These are phyloP conservation scores for Drosophila algonquin DNA, from an alignment of 2,888 invertebrate genomes.

Conservation along the genomic window DNA sequence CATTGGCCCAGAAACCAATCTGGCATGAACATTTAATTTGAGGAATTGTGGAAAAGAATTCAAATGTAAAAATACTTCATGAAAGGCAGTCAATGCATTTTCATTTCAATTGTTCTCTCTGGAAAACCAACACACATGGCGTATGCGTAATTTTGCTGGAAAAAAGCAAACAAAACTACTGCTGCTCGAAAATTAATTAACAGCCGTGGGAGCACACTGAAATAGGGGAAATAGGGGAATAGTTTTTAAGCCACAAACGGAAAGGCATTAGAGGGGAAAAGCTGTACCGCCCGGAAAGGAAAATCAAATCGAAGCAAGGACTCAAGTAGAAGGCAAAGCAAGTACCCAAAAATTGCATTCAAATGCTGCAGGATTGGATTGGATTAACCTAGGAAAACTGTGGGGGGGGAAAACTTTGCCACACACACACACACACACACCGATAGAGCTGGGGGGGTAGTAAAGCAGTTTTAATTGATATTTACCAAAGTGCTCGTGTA, in stretches of 20 bases:
- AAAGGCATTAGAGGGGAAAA: slow-evolving; percentile 10
- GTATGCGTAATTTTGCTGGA: slow-evolving; percentile 47
- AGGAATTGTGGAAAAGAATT: too few relatives aligned
- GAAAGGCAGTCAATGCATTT: slow-evolving; percentile 27
- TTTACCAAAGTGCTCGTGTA: slow-evolving; percentile 75
- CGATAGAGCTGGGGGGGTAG: slow-evolving; percentile 49
- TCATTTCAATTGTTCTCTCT: slow-evolving; percentile 11
- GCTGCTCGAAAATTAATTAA: slow-evolving; percentile 68
- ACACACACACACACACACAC: slow-evolving; percentile 16
- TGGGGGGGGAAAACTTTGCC: slow-evolving; percentile 17
- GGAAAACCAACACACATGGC: slow-evolving; percentile 14
- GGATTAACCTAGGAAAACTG: slow-evolving; percentile 36
- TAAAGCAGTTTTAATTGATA: slow-evolving; percentile 78
- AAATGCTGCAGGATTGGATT: slow-evolving; percentile 36
- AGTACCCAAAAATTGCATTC: slow-evolving; percentile 37
- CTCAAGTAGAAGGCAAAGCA: slow-evolving; percentile 38
- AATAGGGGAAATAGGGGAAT: slow-evolving; percentile 24
- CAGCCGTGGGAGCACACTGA: slow-evolving; percentile 36
- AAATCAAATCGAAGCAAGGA: slow-evolving; percentile 20
- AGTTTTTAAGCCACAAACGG: slow-evolving; percentile 36
- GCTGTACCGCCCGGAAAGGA: slow-evolving; percentile 11
- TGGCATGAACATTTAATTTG: too few relatives aligned
- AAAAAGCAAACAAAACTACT: slow-evolving; percentile 33
- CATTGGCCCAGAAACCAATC: neutral
- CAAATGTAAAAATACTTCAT: slow-evolving; percentile 14